Evolutionary conservation across 1,140 invertebrate species (phyloP).

Genomic region (Drosophila quadrilineata): DNA sequence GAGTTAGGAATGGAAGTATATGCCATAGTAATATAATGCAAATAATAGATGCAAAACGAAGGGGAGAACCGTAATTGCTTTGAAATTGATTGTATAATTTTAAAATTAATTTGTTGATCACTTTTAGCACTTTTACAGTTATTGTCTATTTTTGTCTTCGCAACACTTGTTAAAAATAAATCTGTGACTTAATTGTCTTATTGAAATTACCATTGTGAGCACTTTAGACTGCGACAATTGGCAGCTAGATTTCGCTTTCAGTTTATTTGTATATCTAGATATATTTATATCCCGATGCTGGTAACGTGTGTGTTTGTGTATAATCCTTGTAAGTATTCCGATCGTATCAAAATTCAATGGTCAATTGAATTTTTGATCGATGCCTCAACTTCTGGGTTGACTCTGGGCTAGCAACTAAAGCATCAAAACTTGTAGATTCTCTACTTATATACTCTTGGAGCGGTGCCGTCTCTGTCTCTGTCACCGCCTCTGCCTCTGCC

Average conservation of each 20-base stretch:
- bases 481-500: conserved; percentile 16
- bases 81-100: conserved; percentile 12
- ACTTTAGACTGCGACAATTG: conserved; percentile 62
- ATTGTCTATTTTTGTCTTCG: conserved; percentile 26
- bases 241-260: conserved; percentile 28
- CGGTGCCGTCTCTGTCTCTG: conserved; percentile 47
- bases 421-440: conserved; percentile 81
- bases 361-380: conserved; percentile 81
- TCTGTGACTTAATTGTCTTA: too few species aligned
- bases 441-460: conserved; percentile 78
- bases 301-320: conserved; percentile 33
- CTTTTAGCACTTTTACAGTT: conserved; percentile 47
- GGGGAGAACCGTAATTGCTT: neutral
- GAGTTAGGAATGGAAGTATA: too few species aligned
- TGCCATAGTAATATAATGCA: conserved; percentile 9
- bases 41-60: conserved; percentile 2
- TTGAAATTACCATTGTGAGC: conserved; percentile 77
- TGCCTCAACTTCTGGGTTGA: conserved; percentile 80
- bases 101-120: conserved; percentile 32
- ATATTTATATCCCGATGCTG: conserved; percentile 33
- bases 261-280: conserved; percentile 19
- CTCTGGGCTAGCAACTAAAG: conserved; percentile 81
- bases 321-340: conserved; percentile 68
- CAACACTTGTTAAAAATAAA: conserved; percentile 21
- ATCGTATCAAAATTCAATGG: conserved; percentile 81